Evolutionary conservation across 2,888 invertebrate genomes (phyloP), one percentile per base, ranked within the genome.

Genomic region (Tanaodytes sp.): DNA sequence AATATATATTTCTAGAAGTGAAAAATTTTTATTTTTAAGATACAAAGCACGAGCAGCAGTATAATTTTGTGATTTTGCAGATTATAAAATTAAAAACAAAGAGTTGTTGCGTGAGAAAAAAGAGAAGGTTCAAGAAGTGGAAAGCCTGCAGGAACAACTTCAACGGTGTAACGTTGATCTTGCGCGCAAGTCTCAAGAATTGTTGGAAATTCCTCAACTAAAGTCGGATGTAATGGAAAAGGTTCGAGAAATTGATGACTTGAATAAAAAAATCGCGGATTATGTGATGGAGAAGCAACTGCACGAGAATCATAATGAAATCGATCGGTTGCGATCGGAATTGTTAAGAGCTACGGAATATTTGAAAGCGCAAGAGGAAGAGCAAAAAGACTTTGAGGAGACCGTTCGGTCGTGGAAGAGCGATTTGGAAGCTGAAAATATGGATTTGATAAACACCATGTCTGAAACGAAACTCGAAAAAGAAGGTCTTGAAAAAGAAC

Each of bases 361-460:
- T n/a, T 61, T 61, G 9, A 61, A 37, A n/a, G 61, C 43, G 2
- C 61, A 61, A 20, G 30, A 61, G 31, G 37, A 37, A 9, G 61
- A 61, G 6, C 52, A 52, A 6, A 11, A 61, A 31, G 39, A 30
- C 15, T 51, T 61, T 15, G 61, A 61, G 8, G 30, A 52, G 5
- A 51, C 12, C 16, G 8, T 61, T 2, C 19, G 16, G 11, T 31
- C 30, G 4, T 40, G 37, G 49, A 52, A 61, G 31, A n/a, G 42
- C 15, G 23, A 51, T 8, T 27, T 58, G 19, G 39, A 48, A 27
- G 27, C 2, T 0, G 49, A 48, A 31, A 49, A 49, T 31, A 2
- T 14, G n/a, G 37, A 59, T 37, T 27, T 61, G 23, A 61, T 43
- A 23, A 36, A 12, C 18, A 27, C 4, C 14, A 37, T 59, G 18